Conservation (phyloP, 2,888 invertebrate genomes). For the Lobophora halterata region DNA sequence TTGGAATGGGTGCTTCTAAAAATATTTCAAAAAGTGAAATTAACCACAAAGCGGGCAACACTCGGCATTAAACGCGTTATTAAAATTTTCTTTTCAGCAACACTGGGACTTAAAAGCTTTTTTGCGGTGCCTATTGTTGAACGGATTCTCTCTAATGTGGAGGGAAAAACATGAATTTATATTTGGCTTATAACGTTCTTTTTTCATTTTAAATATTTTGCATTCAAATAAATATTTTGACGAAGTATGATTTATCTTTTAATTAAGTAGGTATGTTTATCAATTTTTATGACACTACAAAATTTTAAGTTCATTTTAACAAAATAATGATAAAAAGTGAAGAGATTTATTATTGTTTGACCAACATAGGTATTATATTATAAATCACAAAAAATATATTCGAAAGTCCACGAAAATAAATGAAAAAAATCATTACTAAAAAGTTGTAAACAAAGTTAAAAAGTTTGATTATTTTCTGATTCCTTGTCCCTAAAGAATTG, state of each 20-base stretch:
- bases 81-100: conserved; percentile 33
- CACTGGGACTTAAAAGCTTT: conserved; percentile 21
- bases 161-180: not conserved
- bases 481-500: conserved; percentile 26
- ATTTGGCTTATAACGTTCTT: too few species aligned
- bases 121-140: conserved; percentile 18
- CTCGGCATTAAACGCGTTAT: conserved; percentile 35
- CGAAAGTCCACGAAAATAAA: too few species aligned
- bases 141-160: conserved; percentile 7
- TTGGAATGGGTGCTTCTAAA: conserved; percentile 4
- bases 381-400: too few species aligned
- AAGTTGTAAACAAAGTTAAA: conserved; percentile 35
- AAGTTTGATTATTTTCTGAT: conserved; percentile 38
- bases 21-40: conserved; percentile 26
- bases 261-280: too few species aligned
- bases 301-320: too few species aligned
- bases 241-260: too few species aligned
- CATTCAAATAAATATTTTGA: too few species aligned
- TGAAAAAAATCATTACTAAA: conserved; percentile 27
- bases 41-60: conserved; percentile 34
- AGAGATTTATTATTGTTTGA: too few species aligned
- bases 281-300: too few species aligned
- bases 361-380: too few species aligned
- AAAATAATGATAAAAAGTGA: too few species aligned
- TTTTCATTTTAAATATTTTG: too few species aligned